phyloP scores from a whole-genome alignment of 2,113 vertebrate species.

The Corydoras maculifer region DNA sequence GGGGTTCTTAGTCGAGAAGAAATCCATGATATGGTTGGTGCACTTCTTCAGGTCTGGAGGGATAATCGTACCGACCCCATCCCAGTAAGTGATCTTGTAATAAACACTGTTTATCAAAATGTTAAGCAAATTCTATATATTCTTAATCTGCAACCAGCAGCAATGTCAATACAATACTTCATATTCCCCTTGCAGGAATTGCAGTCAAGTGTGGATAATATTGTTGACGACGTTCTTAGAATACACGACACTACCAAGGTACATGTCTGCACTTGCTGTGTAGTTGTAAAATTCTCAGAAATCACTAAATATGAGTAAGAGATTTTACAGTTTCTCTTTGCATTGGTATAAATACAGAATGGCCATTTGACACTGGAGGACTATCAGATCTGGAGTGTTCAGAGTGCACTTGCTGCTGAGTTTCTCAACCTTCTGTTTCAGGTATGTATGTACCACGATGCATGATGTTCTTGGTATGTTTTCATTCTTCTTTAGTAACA shows the following conservation, averaged over 20 bases:
- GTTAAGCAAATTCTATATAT: no score
- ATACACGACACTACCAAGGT: slow-evolving; percentile 80
- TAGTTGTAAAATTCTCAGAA: neutral
- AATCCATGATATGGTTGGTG: slow-evolving; percentile 76
- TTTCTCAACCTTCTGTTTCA: slow-evolving; percentile 85
- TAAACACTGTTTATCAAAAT: no score
- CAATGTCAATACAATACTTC: no score
- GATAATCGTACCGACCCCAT: slow-evolving; percentile 79
- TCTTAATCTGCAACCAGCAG: no score
- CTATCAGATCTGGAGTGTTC: slow-evolving; percentile 88
- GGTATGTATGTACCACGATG: slow-evolving; percentile 62
- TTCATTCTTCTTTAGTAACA: no score
- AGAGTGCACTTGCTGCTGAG: slow-evolving; percentile 82
- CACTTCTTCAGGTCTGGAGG: slow-evolving; percentile 80
- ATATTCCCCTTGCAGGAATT: slow-evolving; percentile 61
- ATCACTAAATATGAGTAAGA: neutral
- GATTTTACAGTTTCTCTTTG: slow-evolving; percentile 4
- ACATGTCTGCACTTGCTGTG: neutral
- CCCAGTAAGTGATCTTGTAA: slow-evolving; percentile 65
- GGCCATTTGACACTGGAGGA: slow-evolving; percentile 83
- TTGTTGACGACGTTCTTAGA: slow-evolving; percentile 74
- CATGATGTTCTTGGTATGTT: no score
- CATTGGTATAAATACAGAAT: slow-evolving; percentile 56
- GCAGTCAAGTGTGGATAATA: slow-evolving; percentile 64
- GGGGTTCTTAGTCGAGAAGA: slow-evolving; percentile 74